Evolutionary conservation across 2,888 invertebrate genomes (phyloP), one percentile per base, ranked within the genome.

Genomic region (Catocala nupta): DNA sequence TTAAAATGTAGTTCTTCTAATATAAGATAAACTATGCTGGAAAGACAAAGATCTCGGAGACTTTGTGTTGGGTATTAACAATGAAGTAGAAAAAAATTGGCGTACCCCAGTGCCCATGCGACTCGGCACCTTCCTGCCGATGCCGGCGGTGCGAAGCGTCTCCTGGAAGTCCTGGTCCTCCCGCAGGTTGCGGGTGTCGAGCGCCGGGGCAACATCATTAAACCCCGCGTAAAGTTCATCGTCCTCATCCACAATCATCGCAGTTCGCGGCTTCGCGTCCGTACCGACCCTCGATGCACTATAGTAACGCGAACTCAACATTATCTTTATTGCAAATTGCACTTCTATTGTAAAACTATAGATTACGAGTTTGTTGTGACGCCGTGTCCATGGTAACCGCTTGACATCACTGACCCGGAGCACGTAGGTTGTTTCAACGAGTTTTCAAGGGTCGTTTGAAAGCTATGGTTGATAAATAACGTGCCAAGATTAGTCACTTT

Each of bases 101-200:
- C 88, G 82, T 65, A 93, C 94, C 83, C 93, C 93, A 0, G 94
- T 94, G 1, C 90, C 92, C 85, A 89, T 85, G 11, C 92, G 81
- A 80, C 95, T 95, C 75, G 96, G 96, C 68, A 96, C 94, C 56
- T 96, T 96, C 77, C 96, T 91, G 53, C 97, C 95, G 13, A 96
- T 96, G 81, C 97, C 96, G 70, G 97, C 96, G 1, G 95, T 96
- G 73, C 96, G 95, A n/a, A 97, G 94, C 10, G 97, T 96, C 85
- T 97, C 96, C 86, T 97, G 97, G 80, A 97, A 96, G 36, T 94
- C 95, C 72, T 96, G 95, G 86, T 97, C 97, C 75, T 96, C 95
- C 55, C 96, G 95, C 65, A 97, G 87, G 82, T 96, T 96, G 85
- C 96, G 93, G 0, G 96, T 96, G 78, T 95, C 96, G 65, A 96